phyloP scores from a whole-genome alignment of 1,140 invertebrate genomes.

The Drosophila yakuba region DNA sequence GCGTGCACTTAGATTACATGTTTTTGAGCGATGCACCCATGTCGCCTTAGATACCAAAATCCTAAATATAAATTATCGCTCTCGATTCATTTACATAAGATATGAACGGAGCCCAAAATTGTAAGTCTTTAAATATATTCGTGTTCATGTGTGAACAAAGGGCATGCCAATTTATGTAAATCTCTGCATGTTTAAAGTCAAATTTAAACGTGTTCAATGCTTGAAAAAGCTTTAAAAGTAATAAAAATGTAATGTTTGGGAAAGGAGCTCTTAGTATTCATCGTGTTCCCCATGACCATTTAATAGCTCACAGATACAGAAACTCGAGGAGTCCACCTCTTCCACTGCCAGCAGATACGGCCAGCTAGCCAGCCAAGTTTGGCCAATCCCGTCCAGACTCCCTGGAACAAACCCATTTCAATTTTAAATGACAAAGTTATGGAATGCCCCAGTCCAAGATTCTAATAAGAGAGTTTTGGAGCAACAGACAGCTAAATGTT shows the following conservation, averaged over 20 bases:
- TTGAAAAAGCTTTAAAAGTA: no score
- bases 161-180: neutral
- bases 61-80: no score
- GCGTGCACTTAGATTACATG: no score
- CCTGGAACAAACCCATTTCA: slow-evolving; percentile 27
- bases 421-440: slow-evolving; percentile 63
- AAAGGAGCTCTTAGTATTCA: neutral
- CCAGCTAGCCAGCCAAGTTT: slow-evolving; percentile 1
- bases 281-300: neutral
- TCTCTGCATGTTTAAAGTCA: neutral
- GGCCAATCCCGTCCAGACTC: neutral
- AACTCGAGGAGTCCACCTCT: slow-evolving; percentile 3
- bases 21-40: no score
- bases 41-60: no score
- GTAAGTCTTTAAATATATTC: no score
- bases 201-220: neutral
- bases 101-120: no score
- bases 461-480: slow-evolving; percentile 45
- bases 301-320: neutral
- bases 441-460: slow-evolving; percentile 38
- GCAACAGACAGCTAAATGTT: slow-evolving; percentile 67
- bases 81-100: no score
- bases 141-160: no score
- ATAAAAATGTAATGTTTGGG: no score
- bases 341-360: neutral